Conservation (phyloP, 2,888 invertebrate species). For the Lycia hirtaria region DNA sequence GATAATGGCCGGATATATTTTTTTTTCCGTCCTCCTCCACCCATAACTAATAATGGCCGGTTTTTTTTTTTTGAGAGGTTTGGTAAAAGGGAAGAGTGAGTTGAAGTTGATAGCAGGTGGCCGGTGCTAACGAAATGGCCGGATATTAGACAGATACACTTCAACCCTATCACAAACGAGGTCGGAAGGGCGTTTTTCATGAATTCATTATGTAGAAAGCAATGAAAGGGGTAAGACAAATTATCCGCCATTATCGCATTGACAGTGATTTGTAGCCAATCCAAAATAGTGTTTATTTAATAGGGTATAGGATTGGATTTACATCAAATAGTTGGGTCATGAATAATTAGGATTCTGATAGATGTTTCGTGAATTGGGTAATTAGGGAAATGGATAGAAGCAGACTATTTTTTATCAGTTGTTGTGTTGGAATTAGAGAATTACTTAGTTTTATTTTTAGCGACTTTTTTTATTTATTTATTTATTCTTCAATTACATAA, state of each 20-base stretch:
- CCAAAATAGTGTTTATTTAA: conserved; percentile 43
- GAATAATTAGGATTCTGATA: conserved; percentile 37
- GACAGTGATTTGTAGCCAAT: conserved; percentile 47
- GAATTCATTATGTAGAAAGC: conserved; percentile 44
- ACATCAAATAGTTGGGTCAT: conserved; percentile 30
- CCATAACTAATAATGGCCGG: too few species aligned
- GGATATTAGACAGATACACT: conserved; percentile 9
- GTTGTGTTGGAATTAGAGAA: too few species aligned
- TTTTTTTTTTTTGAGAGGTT: not conserved
- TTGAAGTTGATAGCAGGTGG: not conserved
- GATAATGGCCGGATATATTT: too few species aligned
- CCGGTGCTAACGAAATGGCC: not conserved
- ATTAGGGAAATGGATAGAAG: conserved; percentile 26
- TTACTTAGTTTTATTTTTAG: too few species aligned
- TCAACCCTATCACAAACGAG: conserved; percentile 23
- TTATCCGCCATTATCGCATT: conserved; percentile 42
- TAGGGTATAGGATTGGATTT: conserved; percentile 39
- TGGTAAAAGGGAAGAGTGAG: not conserved
- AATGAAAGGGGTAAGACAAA: conserved; percentile 45
- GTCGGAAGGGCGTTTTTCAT: conserved; percentile 38
- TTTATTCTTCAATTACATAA: too few species aligned
- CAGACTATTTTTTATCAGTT: too few species aligned
- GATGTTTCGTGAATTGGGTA: conserved; percentile 31
- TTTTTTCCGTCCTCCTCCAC: too few species aligned
- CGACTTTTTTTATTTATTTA: too few species aligned